These are phyloP conservation scores for Labia minor DNA, from an alignment of 2,888 invertebrate species.

Conservation along the genomic window DNA sequence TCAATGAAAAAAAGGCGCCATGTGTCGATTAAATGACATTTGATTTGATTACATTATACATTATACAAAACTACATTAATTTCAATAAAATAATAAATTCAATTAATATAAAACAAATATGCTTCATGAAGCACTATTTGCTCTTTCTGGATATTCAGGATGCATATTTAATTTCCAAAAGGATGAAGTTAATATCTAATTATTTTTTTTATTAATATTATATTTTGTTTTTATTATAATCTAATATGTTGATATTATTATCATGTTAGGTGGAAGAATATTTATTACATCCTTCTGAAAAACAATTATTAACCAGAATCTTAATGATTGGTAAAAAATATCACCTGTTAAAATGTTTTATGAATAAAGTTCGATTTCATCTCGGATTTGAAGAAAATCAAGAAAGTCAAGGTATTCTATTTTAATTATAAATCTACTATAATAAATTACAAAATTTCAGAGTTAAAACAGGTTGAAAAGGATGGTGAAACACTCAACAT, in stretches of 20 bases:
- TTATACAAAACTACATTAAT: no score
- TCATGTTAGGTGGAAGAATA: neutral
- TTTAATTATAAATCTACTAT: no score
- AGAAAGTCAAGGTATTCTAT: constrained; percentile 22
- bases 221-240: neutral
- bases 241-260: no score
- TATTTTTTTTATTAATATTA: neutral
- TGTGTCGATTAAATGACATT: no score
- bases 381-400: constrained; percentile 13
- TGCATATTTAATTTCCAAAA: neutral
- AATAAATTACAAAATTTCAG: no score
- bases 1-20: no score
- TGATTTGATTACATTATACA: no score
- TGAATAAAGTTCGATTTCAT: neutral
- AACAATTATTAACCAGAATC: neutral
- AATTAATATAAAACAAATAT: no score
- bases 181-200: neutral
- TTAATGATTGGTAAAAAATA: neutral
- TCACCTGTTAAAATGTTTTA: neutral
- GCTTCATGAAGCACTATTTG: constrained; percentile 56
- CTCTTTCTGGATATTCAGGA: constrained; percentile 50
- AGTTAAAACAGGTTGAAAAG: no score
- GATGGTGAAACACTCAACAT: no score
- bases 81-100: no score
- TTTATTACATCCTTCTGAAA: neutral